Conservation (phyloP, 1,140 invertebrate species). For the Macrocentrus cingulum region DNA sequence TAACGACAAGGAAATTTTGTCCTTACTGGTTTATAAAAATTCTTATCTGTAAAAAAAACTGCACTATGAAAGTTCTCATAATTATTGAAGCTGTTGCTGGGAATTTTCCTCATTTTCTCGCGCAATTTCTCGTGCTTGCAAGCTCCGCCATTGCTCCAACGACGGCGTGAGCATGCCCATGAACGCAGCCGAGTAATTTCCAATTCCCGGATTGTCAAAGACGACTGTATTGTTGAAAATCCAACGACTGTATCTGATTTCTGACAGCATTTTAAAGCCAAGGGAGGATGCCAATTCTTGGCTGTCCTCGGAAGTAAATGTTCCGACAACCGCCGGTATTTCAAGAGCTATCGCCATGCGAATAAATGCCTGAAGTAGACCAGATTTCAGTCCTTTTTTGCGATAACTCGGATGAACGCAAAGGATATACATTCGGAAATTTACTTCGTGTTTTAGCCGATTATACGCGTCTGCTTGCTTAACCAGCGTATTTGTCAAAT, state of each 20-base stretch:
- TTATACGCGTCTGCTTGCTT: slow-evolving; percentile 48
- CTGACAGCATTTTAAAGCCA: slow-evolving; percentile 57
- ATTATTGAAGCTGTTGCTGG: no score
- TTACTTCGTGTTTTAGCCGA: slow-evolving; percentile 39
- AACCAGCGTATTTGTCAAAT: slow-evolving; percentile 45
- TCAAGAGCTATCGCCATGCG: slow-evolving; percentile 54
- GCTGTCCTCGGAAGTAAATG: slow-evolving; percentile 57
- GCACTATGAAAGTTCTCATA: no score
- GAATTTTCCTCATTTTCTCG: no score
- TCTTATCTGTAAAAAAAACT: no score
- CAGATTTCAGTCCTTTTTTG: slow-evolving; percentile 47
- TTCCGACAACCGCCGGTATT: slow-evolving; percentile 57
- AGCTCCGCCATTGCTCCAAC: no score
- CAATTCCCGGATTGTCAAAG: slow-evolving; percentile 62
- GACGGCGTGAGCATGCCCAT: slow-evolving; percentile 49
- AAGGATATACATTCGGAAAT: slow-evolving; percentile 47
- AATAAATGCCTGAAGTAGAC: slow-evolving; percentile 55
- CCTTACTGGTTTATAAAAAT: no score
- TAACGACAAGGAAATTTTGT: no score
- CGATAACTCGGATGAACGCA: slow-evolving; percentile 54
- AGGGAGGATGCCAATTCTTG: slow-evolving; percentile 57
- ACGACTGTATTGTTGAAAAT: slow-evolving; percentile 58
- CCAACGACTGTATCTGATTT: slow-evolving; percentile 63
- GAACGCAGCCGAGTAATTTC: slow-evolving; percentile 65
- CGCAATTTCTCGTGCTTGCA: no score